phyloP scores from a whole-genome alignment of 2,888 invertebrate genomes.

The Xestia rhomboidea region DNA sequence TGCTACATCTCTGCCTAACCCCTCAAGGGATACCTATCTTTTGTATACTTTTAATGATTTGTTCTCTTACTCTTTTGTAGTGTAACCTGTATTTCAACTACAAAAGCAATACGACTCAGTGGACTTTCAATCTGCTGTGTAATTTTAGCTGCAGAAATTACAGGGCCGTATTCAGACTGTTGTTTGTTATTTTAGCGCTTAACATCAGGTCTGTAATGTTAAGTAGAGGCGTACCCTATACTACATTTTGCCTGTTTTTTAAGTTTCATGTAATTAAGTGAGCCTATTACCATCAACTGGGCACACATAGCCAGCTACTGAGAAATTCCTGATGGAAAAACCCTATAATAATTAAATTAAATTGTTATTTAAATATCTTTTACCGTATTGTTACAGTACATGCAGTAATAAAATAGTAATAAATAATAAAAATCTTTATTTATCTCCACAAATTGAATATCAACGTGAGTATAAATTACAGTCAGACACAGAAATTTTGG shows the following conservation, averaged over 20 bases:
- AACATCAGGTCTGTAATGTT: background rate
- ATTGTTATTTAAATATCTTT: background rate
- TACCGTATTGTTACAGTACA: background rate
- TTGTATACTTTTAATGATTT: background rate
- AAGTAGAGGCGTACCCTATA: background rate
- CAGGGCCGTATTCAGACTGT: slow-evolving; percentile 5
- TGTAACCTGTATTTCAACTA: slow-evolving; percentile 12
- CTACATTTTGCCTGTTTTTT: background rate
- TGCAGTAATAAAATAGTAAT: too few species aligned
- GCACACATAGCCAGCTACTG: background rate
- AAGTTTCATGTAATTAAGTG: too few species aligned
- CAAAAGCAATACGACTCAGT: slow-evolving; percentile 4
- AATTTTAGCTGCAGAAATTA: slow-evolving; percentile 7
- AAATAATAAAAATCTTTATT: too few species aligned
- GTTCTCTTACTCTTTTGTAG: background rate
- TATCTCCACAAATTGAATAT: too few species aligned
- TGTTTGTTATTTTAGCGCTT: background rate
- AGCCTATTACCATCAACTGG: background rate
- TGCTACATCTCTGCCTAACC: background rate
- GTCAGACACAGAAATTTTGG: too few species aligned
- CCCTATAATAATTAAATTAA: background rate
- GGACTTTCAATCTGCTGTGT: slow-evolving; percentile 17
- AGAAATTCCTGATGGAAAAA: too few species aligned
- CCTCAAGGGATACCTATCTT: background rate
- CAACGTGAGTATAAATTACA: too few species aligned